A percentile compares a stretch with the other conserved stretches of the same genome.
phyloP scores from a whole-genome alignment of 2,113 vertebrate genomes.

The Trogon surrucura region DNA sequence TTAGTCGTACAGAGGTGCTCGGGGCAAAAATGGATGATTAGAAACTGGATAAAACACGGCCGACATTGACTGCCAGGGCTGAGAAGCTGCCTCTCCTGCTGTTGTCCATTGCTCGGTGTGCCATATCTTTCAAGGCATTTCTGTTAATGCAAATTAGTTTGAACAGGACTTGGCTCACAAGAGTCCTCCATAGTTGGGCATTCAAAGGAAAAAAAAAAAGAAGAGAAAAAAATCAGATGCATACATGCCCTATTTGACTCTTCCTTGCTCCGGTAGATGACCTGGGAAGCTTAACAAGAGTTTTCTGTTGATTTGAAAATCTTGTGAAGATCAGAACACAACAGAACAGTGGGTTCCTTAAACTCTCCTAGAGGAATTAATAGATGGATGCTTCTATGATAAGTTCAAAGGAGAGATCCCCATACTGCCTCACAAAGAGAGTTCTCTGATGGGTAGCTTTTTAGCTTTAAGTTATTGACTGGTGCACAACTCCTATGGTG shows the following conservation, averaged over 20 bases:
- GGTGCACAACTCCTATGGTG: constrained; percentile 64
- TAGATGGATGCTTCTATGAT: neutral
- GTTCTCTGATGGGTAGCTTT: constrained; percentile 44
- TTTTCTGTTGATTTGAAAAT: constrained; percentile 14
- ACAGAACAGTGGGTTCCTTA: neutral
- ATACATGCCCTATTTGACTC: neutral
- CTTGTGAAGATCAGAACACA: neutral
- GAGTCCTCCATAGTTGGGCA: neutral
- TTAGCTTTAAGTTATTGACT: constrained; percentile 67
- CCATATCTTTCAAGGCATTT: neutral
- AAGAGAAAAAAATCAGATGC: neutral
- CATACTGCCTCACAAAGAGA: constrained; percentile 29
- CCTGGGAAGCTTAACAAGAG: neutral
- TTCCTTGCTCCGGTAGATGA: neutral
- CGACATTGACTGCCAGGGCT: constrained; percentile 81
- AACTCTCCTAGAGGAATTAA: neutral
- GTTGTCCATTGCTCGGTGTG: neutral
- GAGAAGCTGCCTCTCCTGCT: neutral
- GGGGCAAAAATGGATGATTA: constrained; percentile 98
- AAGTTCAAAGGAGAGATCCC: neutral
- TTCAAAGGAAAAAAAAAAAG: neutral
- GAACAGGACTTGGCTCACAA: neutral
- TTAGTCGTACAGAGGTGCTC: constrained; percentile 96
- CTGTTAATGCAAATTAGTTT: neutral
- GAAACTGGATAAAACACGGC: constrained; percentile 94